Base-by-base conservation (phyloP, 1,140 invertebrate species). In the Temnothorax longispinosus region DNA sequence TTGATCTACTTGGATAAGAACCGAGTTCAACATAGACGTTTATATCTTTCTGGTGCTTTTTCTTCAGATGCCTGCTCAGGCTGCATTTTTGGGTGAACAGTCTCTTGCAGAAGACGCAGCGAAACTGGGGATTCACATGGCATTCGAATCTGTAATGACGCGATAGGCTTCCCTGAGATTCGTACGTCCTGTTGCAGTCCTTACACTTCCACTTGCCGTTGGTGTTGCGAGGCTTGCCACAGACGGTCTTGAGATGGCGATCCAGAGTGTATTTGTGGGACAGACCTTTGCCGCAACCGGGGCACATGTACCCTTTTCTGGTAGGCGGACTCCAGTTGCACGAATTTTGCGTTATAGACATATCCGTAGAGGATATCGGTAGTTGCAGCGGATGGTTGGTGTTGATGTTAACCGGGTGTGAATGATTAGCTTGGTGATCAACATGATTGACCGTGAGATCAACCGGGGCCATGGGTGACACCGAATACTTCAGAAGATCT, bases 111-210 rank as follows among this genome's bases (percentile, higher is more conserved):
- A 94, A 89, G 6, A 93, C 87, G 75, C 95, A 96, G 7, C 75
- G 84, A 90, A 95, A 95, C 72, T 95, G 91, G 7, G 94, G 90
- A 32, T 92, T 81, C 0, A 93, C 92, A 4, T 93, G 94, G 87
- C 96, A 96, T 80, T 95, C 95, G 74, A 82, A 94, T 44, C 92
- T 92, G 32, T 93, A 71, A 87, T 96, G 96, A 6, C 95, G 94
- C 15, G 92, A 87, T 2, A 96, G 84, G 65, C 94, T 95, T 64
- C 94, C 90, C 56, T 85, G 71, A 41, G 75, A 86, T 0, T 86
- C 72, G 84, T 94, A 94, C 1, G 81, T 74, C 21, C 85, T 90
- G 2, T 21, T 32, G 62, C 94, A 94, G 7, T 7, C 21, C 0
- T 56, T 6, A 27, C 91, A 93, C 21, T 87, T 80, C 67, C 60